Conservation (phyloP, 2,113 vertebrate genomes). For the Malaclemys terrapin region DNA sequence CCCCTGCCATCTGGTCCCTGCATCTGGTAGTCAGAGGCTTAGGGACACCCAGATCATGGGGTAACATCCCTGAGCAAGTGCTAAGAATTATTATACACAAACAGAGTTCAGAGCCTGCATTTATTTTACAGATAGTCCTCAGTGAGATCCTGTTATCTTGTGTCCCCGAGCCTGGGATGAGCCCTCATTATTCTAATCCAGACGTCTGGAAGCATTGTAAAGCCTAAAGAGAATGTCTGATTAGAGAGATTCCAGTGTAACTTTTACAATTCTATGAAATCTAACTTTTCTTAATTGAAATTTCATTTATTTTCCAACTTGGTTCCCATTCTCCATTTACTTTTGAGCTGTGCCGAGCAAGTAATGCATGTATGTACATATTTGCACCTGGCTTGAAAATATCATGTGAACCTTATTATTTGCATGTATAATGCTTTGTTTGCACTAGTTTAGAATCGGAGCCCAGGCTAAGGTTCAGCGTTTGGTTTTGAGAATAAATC, state of each 20-base stretch:
- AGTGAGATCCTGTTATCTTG: not conserved
- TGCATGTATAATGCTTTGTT: not conserved
- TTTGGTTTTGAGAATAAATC: not conserved
- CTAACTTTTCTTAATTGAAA: not conserved
- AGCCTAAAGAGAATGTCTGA: not conserved
- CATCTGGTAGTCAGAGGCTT: too few relatives aligned
- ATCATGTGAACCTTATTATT: rapidly evolving
- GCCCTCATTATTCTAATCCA: not conserved
- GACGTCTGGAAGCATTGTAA: rapidly evolving
- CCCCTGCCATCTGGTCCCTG: too few relatives aligned
- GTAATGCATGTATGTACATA: not conserved
- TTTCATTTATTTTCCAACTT: not conserved
- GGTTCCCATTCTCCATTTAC: not conserved
- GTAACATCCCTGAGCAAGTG: too few relatives aligned
- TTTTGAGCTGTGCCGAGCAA: not conserved
- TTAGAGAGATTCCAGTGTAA: not conserved
- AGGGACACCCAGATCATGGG: too few relatives aligned
- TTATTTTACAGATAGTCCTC: not conserved
- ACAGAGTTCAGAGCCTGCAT: not conserved
- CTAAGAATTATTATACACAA: too few relatives aligned
- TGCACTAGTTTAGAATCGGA: not conserved
- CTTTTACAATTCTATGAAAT: not conserved
- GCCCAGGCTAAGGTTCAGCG: not conserved
- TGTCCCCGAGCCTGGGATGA: not conserved
- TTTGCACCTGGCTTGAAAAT: not conserved